Conservation (phyloP, 2,888 invertebrate genomes). For the Diachrysia chrysitis region DNA sequence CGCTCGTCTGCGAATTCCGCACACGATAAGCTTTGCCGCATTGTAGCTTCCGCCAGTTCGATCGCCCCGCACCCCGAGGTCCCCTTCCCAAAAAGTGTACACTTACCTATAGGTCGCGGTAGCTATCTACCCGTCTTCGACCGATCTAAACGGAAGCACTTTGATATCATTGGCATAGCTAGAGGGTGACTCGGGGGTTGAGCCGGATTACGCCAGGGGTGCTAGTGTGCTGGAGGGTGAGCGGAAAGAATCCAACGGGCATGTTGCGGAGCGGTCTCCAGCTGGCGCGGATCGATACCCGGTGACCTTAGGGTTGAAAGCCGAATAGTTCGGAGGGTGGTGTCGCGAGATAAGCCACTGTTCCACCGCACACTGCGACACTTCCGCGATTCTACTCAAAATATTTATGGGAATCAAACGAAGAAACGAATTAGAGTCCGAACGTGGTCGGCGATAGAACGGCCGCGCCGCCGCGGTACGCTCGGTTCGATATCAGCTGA, state of each 20-base stretch:
- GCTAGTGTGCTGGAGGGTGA: slow-evolving; percentile 45
- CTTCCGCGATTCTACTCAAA: slow-evolving; percentile 35
- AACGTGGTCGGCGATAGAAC: not conserved
- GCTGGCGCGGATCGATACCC: slow-evolving; percentile 83
- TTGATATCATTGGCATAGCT: slow-evolving; percentile 23
- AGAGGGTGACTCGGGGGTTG: slow-evolving; percentile 37
- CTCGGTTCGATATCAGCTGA: slow-evolving; percentile 20
- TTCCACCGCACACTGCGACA: slow-evolving; percentile 44
- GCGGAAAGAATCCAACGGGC: slow-evolving; percentile 61
- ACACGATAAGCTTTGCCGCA: slow-evolving; percentile 79
- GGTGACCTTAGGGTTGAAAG: slow-evolving; percentile 78
- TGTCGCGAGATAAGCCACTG: slow-evolving; percentile 57
- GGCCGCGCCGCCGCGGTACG: slow-evolving; percentile 1
- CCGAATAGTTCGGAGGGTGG: slow-evolving; percentile 64
- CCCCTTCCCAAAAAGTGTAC: slow-evolving; percentile 69
- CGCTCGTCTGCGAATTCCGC: slow-evolving; percentile 60
- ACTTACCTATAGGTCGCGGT: slow-evolving; percentile 61
- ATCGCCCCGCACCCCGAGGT: slow-evolving; percentile 77
- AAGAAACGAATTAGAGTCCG: not conserved
- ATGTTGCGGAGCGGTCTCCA: slow-evolving; percentile 73
- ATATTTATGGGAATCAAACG: not conserved
- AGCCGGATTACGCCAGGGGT: slow-evolving; percentile 11
- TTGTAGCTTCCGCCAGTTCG: slow-evolving; percentile 78
- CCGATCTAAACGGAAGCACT: slow-evolving; percentile 34
- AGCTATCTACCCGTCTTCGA: slow-evolving; percentile 32